Evolutionary conservation across 2,113 vertebrate species (phyloP).

Genomic region (Casuarius casuarius): DNA sequence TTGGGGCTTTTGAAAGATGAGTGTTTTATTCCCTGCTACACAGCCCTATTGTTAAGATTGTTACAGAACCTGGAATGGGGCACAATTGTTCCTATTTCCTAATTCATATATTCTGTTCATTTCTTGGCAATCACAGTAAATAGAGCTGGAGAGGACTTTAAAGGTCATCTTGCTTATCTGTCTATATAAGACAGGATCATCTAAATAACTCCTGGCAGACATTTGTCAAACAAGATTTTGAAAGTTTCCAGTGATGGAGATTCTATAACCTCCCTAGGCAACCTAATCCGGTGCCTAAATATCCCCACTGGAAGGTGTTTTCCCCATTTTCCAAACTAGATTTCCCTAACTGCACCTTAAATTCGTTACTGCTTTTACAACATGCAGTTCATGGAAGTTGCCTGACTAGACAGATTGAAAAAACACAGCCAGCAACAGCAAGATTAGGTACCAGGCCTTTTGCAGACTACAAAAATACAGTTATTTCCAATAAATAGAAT

Average conservation of each 20-base stretch:
- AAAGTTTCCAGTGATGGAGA: not conserved
- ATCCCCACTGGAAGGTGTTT: not conserved
- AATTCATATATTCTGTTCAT: not conserved
- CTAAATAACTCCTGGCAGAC: not conserved
- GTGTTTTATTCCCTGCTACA: not conserved
- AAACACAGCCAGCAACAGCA: not conserved
- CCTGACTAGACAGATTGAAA: not conserved
- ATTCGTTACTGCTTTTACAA: not conserved
- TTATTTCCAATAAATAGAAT: not conserved
- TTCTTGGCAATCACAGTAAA: not conserved
- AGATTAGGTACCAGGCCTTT: not conserved
- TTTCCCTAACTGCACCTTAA: not conserved
- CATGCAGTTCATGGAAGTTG: not conserved
- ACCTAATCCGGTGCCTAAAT: slow-evolving; percentile 5
- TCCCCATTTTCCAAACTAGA: not conserved
- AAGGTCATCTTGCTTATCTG: slow-evolving; percentile 1
- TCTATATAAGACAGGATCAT: not conserved
- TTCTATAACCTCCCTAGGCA: slow-evolving; percentile 6
- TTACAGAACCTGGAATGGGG: not conserved
- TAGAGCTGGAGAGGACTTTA: not conserved
- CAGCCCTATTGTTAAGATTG: not conserved
- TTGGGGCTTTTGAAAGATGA: not conserved
- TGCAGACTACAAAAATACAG: not conserved
- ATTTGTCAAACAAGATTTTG: slow-evolving; percentile 18
- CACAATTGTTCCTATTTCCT: not conserved